phyloP scores from a whole-genome alignment of 2,797 vertebrate genomes.

The Lemur catta region DNA sequence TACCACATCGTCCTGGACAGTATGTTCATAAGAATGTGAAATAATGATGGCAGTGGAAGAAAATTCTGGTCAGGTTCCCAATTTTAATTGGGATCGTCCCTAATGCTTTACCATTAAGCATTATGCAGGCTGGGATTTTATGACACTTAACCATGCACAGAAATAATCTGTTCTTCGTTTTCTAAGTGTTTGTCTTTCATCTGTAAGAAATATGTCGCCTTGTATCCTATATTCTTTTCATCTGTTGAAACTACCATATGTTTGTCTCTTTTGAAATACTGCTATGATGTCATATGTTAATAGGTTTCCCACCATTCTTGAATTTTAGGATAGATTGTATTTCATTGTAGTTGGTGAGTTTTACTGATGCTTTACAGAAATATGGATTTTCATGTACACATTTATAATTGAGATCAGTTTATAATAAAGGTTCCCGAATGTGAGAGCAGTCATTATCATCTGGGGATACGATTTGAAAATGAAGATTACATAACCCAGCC shows the following conservation, averaged over 20 bases:
- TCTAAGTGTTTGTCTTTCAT: slow-evolving; percentile 3
- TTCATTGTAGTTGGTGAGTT: not conserved
- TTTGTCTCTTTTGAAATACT: slow-evolving; percentile 16
- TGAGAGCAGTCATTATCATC: not conserved
- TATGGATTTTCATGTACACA: not conserved
- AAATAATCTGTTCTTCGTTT: slow-evolving; percentile 5
- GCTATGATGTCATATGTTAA: not conserved
- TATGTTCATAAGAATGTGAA: not conserved
- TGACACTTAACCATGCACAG: not conserved
- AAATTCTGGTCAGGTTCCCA: not conserved
- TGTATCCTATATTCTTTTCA: not conserved
- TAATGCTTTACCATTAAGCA: not conserved
- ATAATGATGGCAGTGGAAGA: not conserved
- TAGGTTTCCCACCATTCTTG: not conserved
- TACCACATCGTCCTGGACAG: not conserved
- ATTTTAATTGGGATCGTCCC: slow-evolving; percentile 21
- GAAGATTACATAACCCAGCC: not conserved
- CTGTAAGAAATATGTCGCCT: not conserved
- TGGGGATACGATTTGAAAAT: not conserved
- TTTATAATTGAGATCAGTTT: not conserved
- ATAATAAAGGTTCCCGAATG: not conserved
- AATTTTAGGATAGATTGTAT: not conserved
- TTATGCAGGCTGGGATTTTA: not conserved
- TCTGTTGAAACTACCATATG: slow-evolving; percentile 17
- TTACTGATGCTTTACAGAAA: not conserved